phyloP scores from a whole-genome alignment of 2,113 vertebrate genomes.

The Gavialis gangeticus region DNA sequence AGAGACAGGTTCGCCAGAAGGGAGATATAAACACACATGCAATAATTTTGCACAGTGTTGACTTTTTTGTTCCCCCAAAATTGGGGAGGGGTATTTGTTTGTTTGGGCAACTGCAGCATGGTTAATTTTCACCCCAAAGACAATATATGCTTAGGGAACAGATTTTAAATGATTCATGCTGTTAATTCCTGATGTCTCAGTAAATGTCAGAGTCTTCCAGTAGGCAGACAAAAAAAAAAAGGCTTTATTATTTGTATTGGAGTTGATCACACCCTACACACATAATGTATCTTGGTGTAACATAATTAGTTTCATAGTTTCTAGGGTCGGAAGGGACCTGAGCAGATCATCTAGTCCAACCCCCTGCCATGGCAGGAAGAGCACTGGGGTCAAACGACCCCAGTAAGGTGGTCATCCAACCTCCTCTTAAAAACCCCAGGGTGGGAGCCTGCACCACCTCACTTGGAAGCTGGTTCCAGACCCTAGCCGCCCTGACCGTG shows the following conservation, averaged over 20 bases:
- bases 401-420: too few relatives aligned
- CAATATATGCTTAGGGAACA: constrained; percentile 31
- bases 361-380: too few relatives aligned
- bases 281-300: too few relatives aligned
- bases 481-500: too few relatives aligned
- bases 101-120: background rate
- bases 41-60: background rate
- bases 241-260: constrained; percentile 11
- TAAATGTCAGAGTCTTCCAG: background rate
- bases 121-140: constrained; percentile 9
- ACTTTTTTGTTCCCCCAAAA: background rate
- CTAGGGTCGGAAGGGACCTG: too few relatives aligned
- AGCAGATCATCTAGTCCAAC: too few relatives aligned
- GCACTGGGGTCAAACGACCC: too few relatives aligned
- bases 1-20: constrained; percentile 59
- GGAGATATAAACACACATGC: constrained; percentile 44
- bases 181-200: constrained; percentile 47
- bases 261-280: too few relatives aligned
- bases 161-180: constrained; percentile 44
- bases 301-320: too few relatives aligned
- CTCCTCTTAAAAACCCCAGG: too few relatives aligned
- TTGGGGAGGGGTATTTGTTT: background rate
- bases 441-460: too few relatives aligned
- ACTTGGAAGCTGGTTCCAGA: too few relatives aligned
- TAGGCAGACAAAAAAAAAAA: background rate